Percentiles rank a stretch among this genome's conserved stretches.
phyloP scores from a whole-genome alignment of 2,888 invertebrate genomes.

The Dioctria linearis region DNA sequence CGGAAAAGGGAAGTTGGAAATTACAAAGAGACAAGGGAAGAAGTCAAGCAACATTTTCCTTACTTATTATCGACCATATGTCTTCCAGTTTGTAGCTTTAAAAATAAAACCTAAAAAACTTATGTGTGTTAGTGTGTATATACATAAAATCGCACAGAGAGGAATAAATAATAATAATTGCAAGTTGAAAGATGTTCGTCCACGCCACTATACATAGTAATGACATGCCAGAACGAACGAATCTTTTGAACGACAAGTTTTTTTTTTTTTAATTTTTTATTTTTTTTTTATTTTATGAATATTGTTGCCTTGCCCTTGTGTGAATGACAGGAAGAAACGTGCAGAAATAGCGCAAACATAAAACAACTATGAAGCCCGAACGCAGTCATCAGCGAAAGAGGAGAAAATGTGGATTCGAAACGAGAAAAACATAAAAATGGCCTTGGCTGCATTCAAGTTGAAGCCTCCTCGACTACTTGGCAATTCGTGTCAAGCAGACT shows the following conservation, averaged over 20 bases:
- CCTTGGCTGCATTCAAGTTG: conserved; percentile 52
- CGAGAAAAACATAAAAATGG: conserved; percentile 52
- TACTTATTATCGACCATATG: conserved; percentile 33
- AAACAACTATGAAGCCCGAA: conserved; percentile 22
- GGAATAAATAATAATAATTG: conserved; percentile 1
- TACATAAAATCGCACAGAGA: conserved; percentile 32
- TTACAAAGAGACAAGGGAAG: background rate
- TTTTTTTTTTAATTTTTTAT: too few species aligned
- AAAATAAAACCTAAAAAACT: conserved; percentile 39
- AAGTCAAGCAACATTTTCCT: conserved; percentile 26
- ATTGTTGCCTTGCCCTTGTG: conserved; percentile 14
- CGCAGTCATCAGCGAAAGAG: conserved; percentile 43
- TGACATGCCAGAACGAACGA: background rate
- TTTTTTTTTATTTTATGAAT: background rate
- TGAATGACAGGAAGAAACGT: conserved; percentile 44
- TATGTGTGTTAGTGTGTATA: conserved; percentile 45
- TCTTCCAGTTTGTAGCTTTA: conserved; percentile 24
- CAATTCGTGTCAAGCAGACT: conserved; percentile 31
- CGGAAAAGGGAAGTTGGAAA: background rate
- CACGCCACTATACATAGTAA: too few species aligned
- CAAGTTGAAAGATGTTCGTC: conserved; percentile 2
- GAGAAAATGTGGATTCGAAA: conserved; percentile 45
- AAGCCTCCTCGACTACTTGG: conserved; percentile 48
- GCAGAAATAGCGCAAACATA: conserved; percentile 36
- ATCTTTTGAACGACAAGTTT: background rate